Percentiles rank a stretch among this genome's conserved stretches.
phyloP scores from a whole-genome alignment of 2,888 invertebrate species.

The Lydus trimaculatus region DNA sequence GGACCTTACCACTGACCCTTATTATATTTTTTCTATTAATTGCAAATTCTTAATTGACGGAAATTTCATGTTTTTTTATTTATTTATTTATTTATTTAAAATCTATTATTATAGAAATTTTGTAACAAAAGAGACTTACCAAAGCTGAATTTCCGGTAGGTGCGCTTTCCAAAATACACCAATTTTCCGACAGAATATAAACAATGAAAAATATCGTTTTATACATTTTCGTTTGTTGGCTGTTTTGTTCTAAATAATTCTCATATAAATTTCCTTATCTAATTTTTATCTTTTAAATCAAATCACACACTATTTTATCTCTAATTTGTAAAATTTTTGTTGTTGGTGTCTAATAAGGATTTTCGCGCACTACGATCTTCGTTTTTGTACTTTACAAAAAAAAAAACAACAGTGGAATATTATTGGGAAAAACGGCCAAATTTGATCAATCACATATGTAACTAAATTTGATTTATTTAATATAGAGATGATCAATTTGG shows the following conservation, averaged over 20 bases:
- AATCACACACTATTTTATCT: not conserved
- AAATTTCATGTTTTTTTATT: not conserved
- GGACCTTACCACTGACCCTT: not conserved
- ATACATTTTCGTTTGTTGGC: not conserved
- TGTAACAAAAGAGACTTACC: conserved; percentile 13
- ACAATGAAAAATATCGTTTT: not conserved
- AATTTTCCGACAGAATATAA: not conserved
- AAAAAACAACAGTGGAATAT: not conserved
- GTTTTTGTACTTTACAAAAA: not conserved
- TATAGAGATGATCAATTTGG: not conserved
- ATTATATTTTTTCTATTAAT: not conserved
- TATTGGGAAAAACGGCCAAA: not conserved
- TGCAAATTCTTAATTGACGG: not conserved
- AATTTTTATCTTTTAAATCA: not conserved
- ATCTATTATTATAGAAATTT: too few species aligned
- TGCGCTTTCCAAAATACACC: conserved; percentile 17
- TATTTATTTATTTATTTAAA: not conserved
- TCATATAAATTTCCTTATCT: not conserved
- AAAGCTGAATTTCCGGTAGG: conserved; percentile 22
- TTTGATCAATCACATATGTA: conserved; percentile 3
- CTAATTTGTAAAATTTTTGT: not conserved
- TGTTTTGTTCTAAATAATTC: not conserved
- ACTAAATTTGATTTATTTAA: not conserved
- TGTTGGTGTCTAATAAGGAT: not conserved
- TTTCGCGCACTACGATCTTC: conserved; percentile 3